Conservation (phyloP, 2,113 vertebrate species). For the Epinephelus fuscoguttatus region DNA sequence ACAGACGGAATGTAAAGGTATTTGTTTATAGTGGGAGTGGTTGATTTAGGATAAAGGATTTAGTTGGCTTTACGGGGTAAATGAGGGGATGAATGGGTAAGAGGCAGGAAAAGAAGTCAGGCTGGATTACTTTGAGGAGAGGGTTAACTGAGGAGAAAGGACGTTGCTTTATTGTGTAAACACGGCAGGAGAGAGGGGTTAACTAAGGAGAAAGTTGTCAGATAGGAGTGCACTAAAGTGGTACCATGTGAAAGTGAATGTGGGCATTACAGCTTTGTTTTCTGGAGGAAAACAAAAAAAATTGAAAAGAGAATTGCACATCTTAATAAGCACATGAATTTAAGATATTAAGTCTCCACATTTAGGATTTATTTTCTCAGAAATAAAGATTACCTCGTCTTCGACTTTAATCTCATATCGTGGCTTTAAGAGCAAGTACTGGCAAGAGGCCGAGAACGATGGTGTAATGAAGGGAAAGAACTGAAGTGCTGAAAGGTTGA, state of each 20-base stretch:
- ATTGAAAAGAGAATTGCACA: neutral
- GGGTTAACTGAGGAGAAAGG: slow-evolving; percentile 36
- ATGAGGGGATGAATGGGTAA: slow-evolving; percentile 16
- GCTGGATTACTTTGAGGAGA: neutral
- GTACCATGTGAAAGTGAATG: neutral
- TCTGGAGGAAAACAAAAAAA: neutral
- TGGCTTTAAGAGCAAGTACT: slow-evolving; percentile 3
- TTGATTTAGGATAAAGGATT: slow-evolving; percentile 31
- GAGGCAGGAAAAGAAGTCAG: neutral
- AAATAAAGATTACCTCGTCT: neutral
- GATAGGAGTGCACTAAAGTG: neutral
- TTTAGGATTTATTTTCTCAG: neutral
- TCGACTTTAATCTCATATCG: slow-evolving; percentile 19
- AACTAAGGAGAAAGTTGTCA: slow-evolving; percentile 29
- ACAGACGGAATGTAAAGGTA: neutral
- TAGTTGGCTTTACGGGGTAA: slow-evolving; percentile 29
- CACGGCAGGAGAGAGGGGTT: neutral
- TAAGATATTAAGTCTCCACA: neutral
- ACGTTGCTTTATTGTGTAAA: slow-evolving; percentile 34
- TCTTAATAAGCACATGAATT: neutral
- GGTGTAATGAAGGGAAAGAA: neutral
- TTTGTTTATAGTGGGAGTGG: slow-evolving; percentile 8
- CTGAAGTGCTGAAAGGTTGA: slow-evolving; percentile 9
- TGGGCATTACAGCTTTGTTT: neutral
- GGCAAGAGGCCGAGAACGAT: neutral